Evolutionary conservation across 2,797 vertebrate genomes (phyloP).

Genomic region (Gymnopithys bicolor): DNA sequence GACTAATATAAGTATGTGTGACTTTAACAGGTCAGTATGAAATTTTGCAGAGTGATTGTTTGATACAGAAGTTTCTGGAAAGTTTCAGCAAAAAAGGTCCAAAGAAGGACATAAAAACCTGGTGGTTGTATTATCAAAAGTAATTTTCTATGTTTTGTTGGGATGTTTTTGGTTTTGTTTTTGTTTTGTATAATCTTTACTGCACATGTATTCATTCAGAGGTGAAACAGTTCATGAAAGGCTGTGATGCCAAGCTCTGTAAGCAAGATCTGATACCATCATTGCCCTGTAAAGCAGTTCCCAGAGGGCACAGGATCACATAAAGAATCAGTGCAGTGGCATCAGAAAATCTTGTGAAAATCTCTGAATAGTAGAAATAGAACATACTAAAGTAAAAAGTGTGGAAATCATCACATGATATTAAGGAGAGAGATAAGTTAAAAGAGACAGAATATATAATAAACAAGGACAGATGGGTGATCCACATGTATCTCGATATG

Average conservation of each 20-base stretch:
- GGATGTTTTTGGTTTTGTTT: too few relatives aligned
- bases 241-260: background rate
- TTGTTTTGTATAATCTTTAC: background rate
- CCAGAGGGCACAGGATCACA: background rate
- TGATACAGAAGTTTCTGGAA: background rate
- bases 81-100: background rate
- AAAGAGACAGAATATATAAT: background rate
- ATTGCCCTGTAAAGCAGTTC: background rate
- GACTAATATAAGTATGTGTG: background rate
- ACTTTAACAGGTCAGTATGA: background rate
- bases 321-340: background rate
- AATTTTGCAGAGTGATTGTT: background rate
- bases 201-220: background rate
- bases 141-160: background rate
- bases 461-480: background rate
- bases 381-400: background rate
- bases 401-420: background rate
- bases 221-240: background rate
- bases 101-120: background rate
- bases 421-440: background rate
- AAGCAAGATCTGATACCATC: background rate
- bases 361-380: background rate
- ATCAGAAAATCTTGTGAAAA: background rate
- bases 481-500: fast-evolving
- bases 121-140: background rate